Evolutionary conservation across 2,113 vertebrate species (phyloP).

Genomic region (Gobiocypris rarus): DNA sequence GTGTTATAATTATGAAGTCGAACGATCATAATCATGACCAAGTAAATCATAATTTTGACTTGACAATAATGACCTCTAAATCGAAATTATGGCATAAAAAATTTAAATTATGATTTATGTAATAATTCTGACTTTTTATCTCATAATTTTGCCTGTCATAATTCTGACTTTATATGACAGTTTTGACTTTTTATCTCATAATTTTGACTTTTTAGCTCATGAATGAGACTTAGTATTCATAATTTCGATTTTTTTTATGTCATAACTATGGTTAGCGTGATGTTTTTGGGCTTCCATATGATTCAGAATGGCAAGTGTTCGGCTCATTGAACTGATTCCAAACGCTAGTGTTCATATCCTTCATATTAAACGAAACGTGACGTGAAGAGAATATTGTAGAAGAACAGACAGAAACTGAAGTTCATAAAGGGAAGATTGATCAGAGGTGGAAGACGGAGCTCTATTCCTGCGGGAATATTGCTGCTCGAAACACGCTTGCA

Average conservation of each 20-base stretch:
- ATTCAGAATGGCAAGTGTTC: background rate
- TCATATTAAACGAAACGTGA: background rate
- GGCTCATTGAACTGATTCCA: background rate
- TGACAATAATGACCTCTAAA: too few species aligned
- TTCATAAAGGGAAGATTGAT: conserved; percentile 64
- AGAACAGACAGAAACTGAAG: conserved; percentile 48
- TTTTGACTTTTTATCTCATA: too few species aligned
- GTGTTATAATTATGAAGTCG: too few species aligned
- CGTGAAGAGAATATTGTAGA: conserved; percentile 25
- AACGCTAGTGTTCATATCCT: background rate
- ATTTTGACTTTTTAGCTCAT: background rate
- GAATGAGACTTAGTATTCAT: background rate
- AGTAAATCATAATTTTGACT: too few species aligned
- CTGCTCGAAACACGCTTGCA: conserved; percentile 18
- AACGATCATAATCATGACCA: too few species aligned
- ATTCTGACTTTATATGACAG: too few species aligned
- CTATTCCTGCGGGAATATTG: conserved; percentile 45
- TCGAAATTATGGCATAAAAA: background rate
- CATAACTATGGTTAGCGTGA: background rate
- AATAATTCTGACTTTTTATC: background rate
- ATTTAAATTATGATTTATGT: background rate
- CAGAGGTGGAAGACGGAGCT: conserved; percentile 71
- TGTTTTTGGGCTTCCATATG: too few species aligned
- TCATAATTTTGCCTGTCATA: too few species aligned
- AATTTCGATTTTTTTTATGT: background rate